Evolutionary conservation across 2,113 vertebrate genomes (phyloP), one percentile per base, ranked within the genome.

Genomic region (Spea multiplicata): DNA sequence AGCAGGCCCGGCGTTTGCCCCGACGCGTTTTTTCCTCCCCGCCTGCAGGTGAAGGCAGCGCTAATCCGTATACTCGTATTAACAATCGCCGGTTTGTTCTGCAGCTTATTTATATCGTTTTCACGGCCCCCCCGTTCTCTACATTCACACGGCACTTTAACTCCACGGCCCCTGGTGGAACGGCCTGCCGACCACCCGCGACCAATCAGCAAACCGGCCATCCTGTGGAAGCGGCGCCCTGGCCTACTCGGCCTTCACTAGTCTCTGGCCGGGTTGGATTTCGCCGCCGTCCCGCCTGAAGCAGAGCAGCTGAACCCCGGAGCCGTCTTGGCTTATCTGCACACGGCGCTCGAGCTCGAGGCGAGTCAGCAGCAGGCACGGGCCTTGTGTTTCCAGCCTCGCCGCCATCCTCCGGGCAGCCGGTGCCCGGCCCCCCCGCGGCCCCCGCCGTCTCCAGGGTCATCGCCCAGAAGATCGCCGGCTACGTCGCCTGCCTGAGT

Each of bases 401-500:
- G 44, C 59, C 1, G 5, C n/a, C 6, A 44, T 79, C 50, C 77
- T 79, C 6, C 6, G 67, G 44, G 8, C 7, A 16, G 55, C 7
- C 10, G 4, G 67, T 66, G 5, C 8, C 16, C 8, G 6, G 70
- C 5, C 10, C 48, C 12, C 61, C 61, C 30, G 5, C 69, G 44
- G 5, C 48, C 3, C 30, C 70, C 3, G 30, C 5, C 0, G 13
- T 47, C 53, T 45, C 57, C 0, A 46, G 10, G 4, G n/a, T 6
- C 8, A 46, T 67, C n/a, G 48, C 45, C 13, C 61, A 79, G 10
- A 79, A 79, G 48, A 44, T 79, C 14, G 68, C 49, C 7, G 77
- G 77, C 6, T 73, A 67, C 44, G 12, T 16, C 8, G 62, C 73
- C 3, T 79, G 77, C 10, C 52, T 47, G 52, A 30, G 50, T 14